Percentiles rank a stretch among this genome's conserved stretches.
Evolutionary conservation across 2,797 vertebrate species (phyloP).

Genomic region (Sardinella longiceps): DNA sequence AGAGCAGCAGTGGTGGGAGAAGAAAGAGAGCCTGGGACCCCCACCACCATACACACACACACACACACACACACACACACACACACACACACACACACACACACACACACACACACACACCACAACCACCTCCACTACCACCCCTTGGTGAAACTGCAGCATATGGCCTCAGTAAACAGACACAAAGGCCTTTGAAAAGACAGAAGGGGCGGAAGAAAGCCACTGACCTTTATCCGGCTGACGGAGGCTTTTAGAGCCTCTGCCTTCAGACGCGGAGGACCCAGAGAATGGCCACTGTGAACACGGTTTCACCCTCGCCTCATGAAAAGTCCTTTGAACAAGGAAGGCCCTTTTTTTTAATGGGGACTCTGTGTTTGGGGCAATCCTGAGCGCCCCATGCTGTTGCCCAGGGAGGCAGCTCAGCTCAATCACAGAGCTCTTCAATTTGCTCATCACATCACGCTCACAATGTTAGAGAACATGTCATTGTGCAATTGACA

Average conservation of each 20-base stretch:
- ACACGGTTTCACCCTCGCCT: background rate
- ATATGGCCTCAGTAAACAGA: conserved; percentile 59
- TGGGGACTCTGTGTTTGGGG: conserved; percentile 18
- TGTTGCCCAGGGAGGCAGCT: conserved; percentile 7
- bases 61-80: background rate
- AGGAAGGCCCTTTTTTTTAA: conserved; percentile 12
- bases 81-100: conserved; percentile 6
- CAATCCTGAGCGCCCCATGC: background rate
- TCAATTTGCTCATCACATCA: background rate
- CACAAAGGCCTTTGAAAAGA: conserved; percentile 52
- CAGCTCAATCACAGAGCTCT: background rate
- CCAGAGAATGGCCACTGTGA: conserved; percentile 55
- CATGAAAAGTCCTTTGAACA: background rate
- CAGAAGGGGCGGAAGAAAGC: conserved; percentile 51
- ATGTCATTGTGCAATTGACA: background rate
- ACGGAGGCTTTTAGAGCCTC: conserved; percentile 54
- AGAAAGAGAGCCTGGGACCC: background rate
- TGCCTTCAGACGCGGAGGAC: conserved; percentile 59
- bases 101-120: background rate
- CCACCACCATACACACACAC: background rate
- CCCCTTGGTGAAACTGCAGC: conserved; percentile 52
- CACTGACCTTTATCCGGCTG: conserved; percentile 67
- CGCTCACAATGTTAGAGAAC: background rate
- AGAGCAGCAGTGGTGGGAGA: conserved; percentile 11
- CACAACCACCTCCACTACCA: background rate